A percentile compares a stretch with the other conserved stretches of the same genome.
Evolutionary conservation across 1,140 invertebrate genomes (phyloP).

Genomic region (Leptoteleia sp.): DNA sequence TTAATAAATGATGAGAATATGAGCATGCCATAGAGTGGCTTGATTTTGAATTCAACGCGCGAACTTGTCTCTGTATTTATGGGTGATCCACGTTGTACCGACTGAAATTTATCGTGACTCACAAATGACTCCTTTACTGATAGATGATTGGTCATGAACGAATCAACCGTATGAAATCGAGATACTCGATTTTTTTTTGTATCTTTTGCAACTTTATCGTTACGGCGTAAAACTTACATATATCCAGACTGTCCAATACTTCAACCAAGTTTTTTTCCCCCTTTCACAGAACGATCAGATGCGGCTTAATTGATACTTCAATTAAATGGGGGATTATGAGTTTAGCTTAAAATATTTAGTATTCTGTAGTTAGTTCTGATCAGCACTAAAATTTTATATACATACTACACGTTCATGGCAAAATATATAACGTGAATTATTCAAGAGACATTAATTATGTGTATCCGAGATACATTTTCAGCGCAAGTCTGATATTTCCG

Average conservation of each 20-base stretch:
- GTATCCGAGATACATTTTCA: constrained; percentile 21
- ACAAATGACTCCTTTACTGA: constrained; percentile 45
- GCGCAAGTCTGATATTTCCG: constrained; percentile 21
- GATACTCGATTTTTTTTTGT: constrained; percentile 28
- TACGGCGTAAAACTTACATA: not conserved
- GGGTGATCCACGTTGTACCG: constrained; percentile 28
- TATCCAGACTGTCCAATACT: constrained; percentile 12
- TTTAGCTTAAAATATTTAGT: too few relatives aligned
- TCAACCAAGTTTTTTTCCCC: not conserved
- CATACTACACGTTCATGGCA: constrained; percentile 4
- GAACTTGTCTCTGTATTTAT: constrained; percentile 26
- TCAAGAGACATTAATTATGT: constrained; percentile 7
- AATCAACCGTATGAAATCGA: constrained; percentile 12
- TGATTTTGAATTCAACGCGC: constrained; percentile 25
- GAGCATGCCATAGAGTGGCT: constrained; percentile 17
- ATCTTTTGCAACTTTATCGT: constrained; percentile 43
- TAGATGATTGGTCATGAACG: constrained; percentile 40
- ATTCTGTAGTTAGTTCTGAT: not conserved
- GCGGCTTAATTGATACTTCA: not conserved
- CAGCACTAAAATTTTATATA: not conserved
- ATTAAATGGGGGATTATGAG: not conserved
- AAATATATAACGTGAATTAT: constrained; percentile 17
- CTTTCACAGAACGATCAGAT: not conserved
- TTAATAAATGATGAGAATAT: constrained; percentile 20
- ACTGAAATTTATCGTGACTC: constrained; percentile 23